Evolutionary conservation across 2,797 vertebrate genomes (phyloP).

Genomic region (Pseudomugil tenellus): DNA sequence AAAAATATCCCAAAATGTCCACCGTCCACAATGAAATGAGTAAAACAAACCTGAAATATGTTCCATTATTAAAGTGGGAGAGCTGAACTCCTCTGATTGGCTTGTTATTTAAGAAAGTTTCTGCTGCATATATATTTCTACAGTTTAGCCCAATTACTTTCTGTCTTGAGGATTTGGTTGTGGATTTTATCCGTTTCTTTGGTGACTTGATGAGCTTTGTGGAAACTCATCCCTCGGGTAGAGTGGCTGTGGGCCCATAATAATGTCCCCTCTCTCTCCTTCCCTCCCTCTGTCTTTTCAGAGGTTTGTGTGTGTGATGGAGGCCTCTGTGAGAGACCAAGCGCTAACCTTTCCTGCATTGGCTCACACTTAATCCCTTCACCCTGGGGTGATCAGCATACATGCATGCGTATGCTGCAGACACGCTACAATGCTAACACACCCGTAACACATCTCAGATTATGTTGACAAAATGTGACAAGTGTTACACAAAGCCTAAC

Average conservation of each 20-base stretch:
- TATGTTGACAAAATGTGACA: background rate
- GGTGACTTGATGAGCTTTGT: slow-evolving; percentile 62
- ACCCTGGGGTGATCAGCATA: slow-evolving; percentile 64
- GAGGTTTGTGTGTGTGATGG: slow-evolving; percentile 68
- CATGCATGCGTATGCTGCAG: slow-evolving; percentile 29
- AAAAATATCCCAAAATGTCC: slow-evolving; percentile 70
- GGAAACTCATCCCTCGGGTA: slow-evolving; percentile 55
- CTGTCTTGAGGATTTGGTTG: slow-evolving; percentile 37
- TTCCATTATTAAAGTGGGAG: slow-evolving; percentile 1
- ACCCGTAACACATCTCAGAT: background rate
- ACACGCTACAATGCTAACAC: background rate
- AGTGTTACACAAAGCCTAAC: background rate
- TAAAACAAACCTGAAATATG: slow-evolving; percentile 3
- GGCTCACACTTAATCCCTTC: slow-evolving; percentile 78
- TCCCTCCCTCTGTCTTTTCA: slow-evolving; percentile 49
- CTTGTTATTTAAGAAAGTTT: slow-evolving; percentile 13
- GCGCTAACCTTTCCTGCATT: slow-evolving; percentile 79
- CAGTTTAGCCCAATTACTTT: slow-evolving; percentile 29
- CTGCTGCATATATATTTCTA: slow-evolving; percentile 12
- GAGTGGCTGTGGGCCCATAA: slow-evolving; percentile 51
- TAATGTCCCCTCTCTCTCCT: slow-evolving; percentile 57
- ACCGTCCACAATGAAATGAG: slow-evolving; percentile 33
- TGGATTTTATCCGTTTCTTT: slow-evolving; percentile 56
- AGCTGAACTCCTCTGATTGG: background rate
- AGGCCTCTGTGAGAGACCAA: slow-evolving; percentile 75